Conservation (phyloP, 2,888 invertebrate genomes). For the Sinotaia quadrata region DNA sequence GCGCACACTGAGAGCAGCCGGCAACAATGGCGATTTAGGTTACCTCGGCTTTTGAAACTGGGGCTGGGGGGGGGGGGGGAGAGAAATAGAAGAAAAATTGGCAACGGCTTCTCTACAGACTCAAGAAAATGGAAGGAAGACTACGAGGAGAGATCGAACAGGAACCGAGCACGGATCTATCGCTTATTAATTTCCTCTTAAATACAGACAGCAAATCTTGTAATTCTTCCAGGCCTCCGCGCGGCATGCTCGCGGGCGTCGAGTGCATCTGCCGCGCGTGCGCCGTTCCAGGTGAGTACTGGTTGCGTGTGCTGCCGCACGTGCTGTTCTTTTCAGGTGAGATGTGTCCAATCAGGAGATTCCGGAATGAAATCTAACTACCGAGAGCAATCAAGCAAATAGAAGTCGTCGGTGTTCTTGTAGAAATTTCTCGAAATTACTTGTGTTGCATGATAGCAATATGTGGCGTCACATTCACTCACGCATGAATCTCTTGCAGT, state of each 20-base stretch:
- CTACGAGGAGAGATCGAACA: not conserved
- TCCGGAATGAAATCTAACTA: too few relatives aligned
- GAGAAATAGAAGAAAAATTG: constrained; percentile 17
- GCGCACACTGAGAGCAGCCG: not conserved
- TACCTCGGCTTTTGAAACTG: not conserved
- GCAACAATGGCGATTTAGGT: not conserved
- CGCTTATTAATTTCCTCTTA: constrained; percentile 28
- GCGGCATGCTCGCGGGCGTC: constrained; percentile 18
- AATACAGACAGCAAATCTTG: constrained; percentile 24
- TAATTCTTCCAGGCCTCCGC: constrained; percentile 17
- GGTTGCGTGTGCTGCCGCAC: constrained; percentile 9
- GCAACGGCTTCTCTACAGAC: not conserved
- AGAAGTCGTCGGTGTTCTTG: too few relatives aligned
- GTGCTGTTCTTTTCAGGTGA: constrained; percentile 20
- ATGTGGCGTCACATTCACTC: too few relatives aligned
- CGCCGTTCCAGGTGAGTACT: constrained; percentile 19
- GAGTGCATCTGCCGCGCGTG: constrained; percentile 28
- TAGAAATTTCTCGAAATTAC: too few relatives aligned
- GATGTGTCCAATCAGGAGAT: constrained; percentile 15
- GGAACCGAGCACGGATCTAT: constrained; percentile 14
- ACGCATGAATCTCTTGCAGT: too few relatives aligned
- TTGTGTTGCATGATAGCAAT: too few relatives aligned
- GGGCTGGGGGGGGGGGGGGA: not conserved
- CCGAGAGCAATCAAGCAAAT: too few relatives aligned
- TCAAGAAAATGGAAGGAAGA: constrained; percentile 14